Conservation (phyloP, 2,797 vertebrate species). For the Potorous gilbertii region DNA sequence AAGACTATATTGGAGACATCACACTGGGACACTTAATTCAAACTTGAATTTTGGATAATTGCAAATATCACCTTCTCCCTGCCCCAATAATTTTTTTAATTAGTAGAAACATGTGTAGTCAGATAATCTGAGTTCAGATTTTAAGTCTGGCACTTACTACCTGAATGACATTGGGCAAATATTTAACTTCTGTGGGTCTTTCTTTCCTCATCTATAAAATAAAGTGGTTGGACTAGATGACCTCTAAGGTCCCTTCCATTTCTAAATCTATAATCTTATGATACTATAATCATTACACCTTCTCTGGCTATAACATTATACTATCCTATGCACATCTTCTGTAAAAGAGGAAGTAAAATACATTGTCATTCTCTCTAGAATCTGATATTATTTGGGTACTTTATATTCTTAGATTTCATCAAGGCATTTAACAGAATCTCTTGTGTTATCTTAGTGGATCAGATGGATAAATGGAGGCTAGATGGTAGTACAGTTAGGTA, state of each 20-base stretch:
- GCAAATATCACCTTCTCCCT: slow-evolving; percentile 34
- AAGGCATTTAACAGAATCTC: background rate
- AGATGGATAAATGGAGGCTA: background rate
- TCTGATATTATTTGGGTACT: background rate
- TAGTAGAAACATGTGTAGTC: slow-evolving; percentile 12
- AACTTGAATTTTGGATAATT: slow-evolving; percentile 67
- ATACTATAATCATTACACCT: background rate
- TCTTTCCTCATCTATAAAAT: background rate
- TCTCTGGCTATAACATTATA: background rate
- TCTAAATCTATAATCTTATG: background rate
- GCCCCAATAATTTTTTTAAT: slow-evolving; percentile 65
- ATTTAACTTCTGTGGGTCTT: background rate
- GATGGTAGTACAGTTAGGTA: background rate
- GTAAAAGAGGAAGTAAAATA: background rate
- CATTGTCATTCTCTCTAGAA: background rate
- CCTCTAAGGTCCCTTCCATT: background rate
- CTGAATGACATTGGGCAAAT: background rate
- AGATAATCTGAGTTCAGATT: background rate
- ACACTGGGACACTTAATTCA: slow-evolving; percentile 49
- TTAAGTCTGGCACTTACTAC: background rate
- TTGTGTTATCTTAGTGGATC: background rate
- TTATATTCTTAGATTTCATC: background rate
- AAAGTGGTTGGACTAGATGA: background rate
- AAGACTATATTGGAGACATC: slow-evolving; percentile 64
- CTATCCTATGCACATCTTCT: background rate